These are phyloP conservation scores for Poecilia gillii DNA, from an alignment of 2,797 vertebrate species.

Conservation along the genomic window DNA sequence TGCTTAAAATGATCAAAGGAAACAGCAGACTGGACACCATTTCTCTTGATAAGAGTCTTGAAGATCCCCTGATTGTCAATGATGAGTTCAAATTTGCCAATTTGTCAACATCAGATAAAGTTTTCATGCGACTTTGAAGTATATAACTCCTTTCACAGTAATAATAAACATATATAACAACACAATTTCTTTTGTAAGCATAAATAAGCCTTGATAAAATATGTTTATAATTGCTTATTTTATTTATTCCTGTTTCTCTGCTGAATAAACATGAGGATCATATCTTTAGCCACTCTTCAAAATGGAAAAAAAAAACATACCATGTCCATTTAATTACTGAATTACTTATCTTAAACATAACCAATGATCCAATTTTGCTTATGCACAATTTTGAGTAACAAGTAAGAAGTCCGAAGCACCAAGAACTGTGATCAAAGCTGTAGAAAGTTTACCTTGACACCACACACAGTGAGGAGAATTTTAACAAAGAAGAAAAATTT, in stretches of 20 bases:
- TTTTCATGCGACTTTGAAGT: conserved; percentile 29
- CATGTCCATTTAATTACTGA: neutral
- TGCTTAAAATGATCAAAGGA: conserved; percentile 29
- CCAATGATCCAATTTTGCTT: neutral
- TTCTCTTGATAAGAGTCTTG: conserved; percentile 19
- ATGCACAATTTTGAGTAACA: neutral
- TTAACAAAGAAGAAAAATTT: neutral
- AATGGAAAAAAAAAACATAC: neutral
- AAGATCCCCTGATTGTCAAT: conserved; percentile 15
- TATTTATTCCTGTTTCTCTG: neutral
- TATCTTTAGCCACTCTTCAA: neutral
- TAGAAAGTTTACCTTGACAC: neutral
- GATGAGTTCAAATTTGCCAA: conserved; percentile 13
- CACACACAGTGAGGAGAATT: neutral
- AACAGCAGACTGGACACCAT: conserved; percentile 25
- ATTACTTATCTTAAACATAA: neutral
- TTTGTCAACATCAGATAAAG: conserved; percentile 24
- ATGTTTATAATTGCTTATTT: neutral
- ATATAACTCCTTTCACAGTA: conserved; percentile 40
- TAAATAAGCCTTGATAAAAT: neutral
- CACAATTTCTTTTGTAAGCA: neutral
- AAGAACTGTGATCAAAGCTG: neutral
- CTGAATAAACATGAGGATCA: neutral
- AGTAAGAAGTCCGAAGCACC: neutral
- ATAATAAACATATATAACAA: conserved; percentile 8